Evolutionary conservation across 2,113 vertebrate genomes (phyloP), one percentile per base, ranked within the genome.

Genomic region (Phalacrocorax aristotelis): DNA sequence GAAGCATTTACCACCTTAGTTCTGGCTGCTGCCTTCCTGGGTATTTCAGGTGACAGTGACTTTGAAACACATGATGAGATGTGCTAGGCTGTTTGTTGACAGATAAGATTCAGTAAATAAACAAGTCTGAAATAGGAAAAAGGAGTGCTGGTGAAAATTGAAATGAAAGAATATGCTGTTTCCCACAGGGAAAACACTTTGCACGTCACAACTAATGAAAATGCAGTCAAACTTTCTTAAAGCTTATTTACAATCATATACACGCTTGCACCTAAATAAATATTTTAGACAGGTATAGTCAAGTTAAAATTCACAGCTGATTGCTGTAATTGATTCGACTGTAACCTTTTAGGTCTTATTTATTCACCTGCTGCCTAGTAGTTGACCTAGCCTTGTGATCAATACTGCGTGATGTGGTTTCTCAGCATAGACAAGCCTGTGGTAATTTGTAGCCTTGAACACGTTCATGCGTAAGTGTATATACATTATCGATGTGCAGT

Each of bases 401-500:
- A 55, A 68, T 70, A 52, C 5, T 36, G 20, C 4, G 36, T 2
- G 15, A 44, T 18, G 15, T 3, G 3, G 8, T 52, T 75, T 75
- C 49, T 89, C 46, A 71, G 13, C 12, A 22, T 19, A 55, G 34
- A 18, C 14, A 85, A 79, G 20, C 21, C 40, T 75, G 36, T 36
- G 20, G 36, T 25, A 12, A 36, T 75, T n/a, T 76, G 38, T 44
- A 77, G 20, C 54, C 54, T 76, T 57, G 21, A 83, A 65, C 13
- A 38, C 0, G 0, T 71, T 44, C 77, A 70, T 70, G 55, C 4
- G 23, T 46, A 60, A 49, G 29, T 29, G 12, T 30, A 30, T 30
- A 30, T 52, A 32, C 2, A 58, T 49, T 49, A 30, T 36, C n/a
- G 54, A 2, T 22, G 14, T 52, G 17, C 22, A 75, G 11, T 36